These are phyloP conservation scores for Panthera tigris DNA, from an alignment of 2,113 vertebrate species.

Conservation along the genomic window DNA sequence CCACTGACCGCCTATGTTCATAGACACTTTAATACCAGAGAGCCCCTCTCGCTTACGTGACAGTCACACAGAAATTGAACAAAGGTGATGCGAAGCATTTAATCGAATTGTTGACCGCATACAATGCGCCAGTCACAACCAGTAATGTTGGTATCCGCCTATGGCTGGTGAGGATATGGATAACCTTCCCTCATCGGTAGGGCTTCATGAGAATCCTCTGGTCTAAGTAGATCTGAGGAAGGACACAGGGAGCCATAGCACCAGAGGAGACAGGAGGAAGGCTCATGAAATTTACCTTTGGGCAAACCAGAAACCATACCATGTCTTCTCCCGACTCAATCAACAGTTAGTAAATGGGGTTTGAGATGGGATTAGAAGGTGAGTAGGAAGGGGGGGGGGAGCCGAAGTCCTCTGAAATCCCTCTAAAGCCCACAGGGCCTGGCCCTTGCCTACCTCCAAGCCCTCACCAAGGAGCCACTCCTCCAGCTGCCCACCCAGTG, in stretches of 20 bases:
- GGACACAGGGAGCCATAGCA: fast-evolving
- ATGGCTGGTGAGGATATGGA: fast-evolving
- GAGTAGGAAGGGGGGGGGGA: neutral
- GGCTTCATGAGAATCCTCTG: neutral
- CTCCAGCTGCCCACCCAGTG: no score
- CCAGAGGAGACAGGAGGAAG: neutral
- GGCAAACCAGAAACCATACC: neutral
- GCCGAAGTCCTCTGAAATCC: neutral
- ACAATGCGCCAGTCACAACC: neutral
- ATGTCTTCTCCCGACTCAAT: neutral
- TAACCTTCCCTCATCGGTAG: neutral
- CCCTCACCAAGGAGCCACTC: neutral
- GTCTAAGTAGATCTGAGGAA: neutral
- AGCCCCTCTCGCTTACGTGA: neutral
- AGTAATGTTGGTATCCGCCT: neutral
- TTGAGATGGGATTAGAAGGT: neutral
- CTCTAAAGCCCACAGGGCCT: neutral
- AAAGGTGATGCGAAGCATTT: neutral
- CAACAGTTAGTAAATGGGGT: no score
- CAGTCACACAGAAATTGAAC: neutral
- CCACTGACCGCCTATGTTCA: neutral
- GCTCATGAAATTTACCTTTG: neutral
- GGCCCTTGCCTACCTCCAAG: neutral
- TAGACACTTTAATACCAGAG: neutral
- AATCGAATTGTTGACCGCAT: neutral